Percentiles rank a stretch among this genome's conserved stretches.
Conservation (phyloP, 2,797 vertebrate species). For the Manis pentadactyla region DNA sequence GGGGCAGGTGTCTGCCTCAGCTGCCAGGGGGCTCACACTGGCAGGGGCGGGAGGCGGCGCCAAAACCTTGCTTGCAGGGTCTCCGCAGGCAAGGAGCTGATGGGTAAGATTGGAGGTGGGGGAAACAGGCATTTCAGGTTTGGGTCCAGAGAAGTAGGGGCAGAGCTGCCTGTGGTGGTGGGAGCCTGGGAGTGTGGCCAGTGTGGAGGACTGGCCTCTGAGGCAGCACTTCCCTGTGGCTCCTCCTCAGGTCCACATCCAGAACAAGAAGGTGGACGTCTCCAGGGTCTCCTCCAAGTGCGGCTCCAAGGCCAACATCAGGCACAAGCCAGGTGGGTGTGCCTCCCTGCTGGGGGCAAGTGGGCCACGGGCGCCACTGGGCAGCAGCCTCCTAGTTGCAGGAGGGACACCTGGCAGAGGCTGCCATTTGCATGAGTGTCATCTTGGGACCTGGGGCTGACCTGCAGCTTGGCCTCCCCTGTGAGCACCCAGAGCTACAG, state of each 20-base stretch:
- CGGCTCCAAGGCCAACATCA: conserved; percentile 95
- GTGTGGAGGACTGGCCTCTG: background rate
- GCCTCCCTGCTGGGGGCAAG: background rate
- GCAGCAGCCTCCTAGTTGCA: fast-evolving
- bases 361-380: too few species aligned
- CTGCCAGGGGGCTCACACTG: too few species aligned
- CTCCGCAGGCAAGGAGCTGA: background rate
- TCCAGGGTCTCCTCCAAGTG: conserved; percentile 97
- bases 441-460: background rate
- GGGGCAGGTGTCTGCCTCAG: too few species aligned
- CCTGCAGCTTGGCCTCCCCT: too few species aligned
- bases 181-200: too few species aligned
- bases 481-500: too few species aligned
- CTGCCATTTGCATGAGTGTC: background rate
- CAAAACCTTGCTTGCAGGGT: background rate
- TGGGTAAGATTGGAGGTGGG: background rate
- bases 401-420: background rate
- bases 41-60: background rate
- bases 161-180: background rate
- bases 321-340: conserved; percentile 94
- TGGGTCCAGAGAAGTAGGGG: background rate
- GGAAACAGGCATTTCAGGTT: background rate
- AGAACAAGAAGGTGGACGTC: conserved; percentile 95
- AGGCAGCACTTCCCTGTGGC: background rate
- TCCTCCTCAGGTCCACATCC: conserved; percentile 93